Evolutionary conservation across 1,140 invertebrate species (phyloP), one percentile per base, ranked within the genome.

Genomic region (Tetramorium parvispinum): DNA sequence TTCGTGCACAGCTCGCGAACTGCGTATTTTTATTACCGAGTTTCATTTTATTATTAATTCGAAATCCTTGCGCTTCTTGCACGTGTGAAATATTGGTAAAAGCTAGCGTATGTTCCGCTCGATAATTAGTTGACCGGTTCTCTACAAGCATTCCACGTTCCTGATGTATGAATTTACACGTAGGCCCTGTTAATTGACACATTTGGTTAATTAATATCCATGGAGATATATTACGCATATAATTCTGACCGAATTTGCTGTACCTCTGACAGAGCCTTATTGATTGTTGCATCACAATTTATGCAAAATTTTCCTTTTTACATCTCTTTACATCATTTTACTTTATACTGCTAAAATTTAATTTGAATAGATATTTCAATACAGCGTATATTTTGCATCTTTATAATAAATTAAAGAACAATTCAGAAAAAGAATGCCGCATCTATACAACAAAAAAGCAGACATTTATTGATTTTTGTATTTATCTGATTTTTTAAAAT

Each of bases 11-110:
- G 18, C 32, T 49, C 55, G 5, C 53, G 51, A 78, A 71, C 81
- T 51, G 70, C 55, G 61, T 77, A 77, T 86, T 82, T 86, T 71
- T 82, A 82, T 59, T 16, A 27, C 3, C 0, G 43, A 79, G 89
- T 73, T 89, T 70, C 81, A 86, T 76, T 85, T 89, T 57, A 70
- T 82, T 87, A 87, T 82, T 59, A 27, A 75, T 85, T 89, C 40
- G 57, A 70, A 70, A 37, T 86, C 16, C 16, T 65, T 13, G 18
- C 0, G 27, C 18, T 16, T 53, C 7, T 18, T 68, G 61, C 32
- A 18, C n/a, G 10, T 63, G 53, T 11, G 37, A 85, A 78, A 85
- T 71, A 88, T 61, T 77, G 18, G 24, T 21, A 57, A 68, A 61
- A 18, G 32, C 6, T 24, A 16, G 18, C 7, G 66, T n/a, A 24